phyloP scores from a whole-genome alignment of 2,797 vertebrate species.

The Valencia hispanica region DNA sequence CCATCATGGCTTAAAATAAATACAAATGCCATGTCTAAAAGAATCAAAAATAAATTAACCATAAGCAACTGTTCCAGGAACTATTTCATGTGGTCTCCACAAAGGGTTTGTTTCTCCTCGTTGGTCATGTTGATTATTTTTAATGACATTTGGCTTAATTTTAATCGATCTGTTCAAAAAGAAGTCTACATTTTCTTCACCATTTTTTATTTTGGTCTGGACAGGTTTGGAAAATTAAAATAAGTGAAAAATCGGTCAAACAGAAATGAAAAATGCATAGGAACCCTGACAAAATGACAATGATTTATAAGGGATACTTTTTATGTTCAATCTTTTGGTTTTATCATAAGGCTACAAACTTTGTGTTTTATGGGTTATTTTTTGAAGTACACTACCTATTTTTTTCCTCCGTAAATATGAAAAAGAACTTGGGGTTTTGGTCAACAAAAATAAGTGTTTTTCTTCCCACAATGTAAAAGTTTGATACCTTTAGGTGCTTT shows the following conservation, averaged over 20 bases:
- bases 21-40: not conserved
- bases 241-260: not conserved
- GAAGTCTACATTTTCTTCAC: not conserved
- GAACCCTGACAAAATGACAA: not conserved
- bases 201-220: too few species aligned
- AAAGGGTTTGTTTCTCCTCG: not conserved
- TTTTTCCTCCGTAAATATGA: not conserved
- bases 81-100: not conserved
- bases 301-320: not conserved
- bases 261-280: not conserved
- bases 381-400: not conserved
- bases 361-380: not conserved
- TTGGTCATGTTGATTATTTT: not conserved
- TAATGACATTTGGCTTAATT: not conserved
- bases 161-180: not conserved
- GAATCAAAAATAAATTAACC: not conserved
- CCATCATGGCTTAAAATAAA: not conserved
- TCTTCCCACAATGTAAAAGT: not conserved
- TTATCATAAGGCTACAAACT: not conserved
- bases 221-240: not conserved
- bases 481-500: not conserved
- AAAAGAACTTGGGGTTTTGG: not conserved
- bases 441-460: not conserved
- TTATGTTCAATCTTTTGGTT: not conserved
- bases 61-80: not conserved